phyloP scores from a whole-genome alignment of 2,888 invertebrate genomes.

The Noctua fimbriata region DNA sequence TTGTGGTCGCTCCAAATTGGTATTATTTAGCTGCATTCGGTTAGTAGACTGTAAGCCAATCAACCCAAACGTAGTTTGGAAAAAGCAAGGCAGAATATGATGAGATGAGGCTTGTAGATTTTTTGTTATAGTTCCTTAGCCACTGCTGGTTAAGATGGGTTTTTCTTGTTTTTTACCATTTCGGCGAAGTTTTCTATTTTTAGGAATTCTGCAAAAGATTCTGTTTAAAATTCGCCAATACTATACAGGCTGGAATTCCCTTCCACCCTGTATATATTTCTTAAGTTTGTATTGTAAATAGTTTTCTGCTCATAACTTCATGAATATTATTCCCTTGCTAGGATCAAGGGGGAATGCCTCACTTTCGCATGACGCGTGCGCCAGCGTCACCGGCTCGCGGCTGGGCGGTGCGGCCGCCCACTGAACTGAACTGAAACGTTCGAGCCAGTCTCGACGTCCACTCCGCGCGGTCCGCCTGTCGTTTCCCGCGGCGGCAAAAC shows the following conservation, averaged over 20 bases:
- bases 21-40: neutral
- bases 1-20: neutral
- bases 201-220: neutral
- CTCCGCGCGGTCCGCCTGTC: slow-evolving; percentile 91
- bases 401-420: slow-evolving; percentile 86
- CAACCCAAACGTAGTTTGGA: neutral
- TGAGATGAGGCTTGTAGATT: neutral
- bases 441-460: slow-evolving; percentile 89
- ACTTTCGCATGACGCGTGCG: slow-evolving; percentile 81
- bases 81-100: neutral
- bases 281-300: neutral
- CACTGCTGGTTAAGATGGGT: neutral
- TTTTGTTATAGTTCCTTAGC: neutral
- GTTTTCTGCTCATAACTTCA: neutral
- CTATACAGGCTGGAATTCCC: neutral
- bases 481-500: slow-evolving; percentile 78
- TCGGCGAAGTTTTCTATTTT: neutral
- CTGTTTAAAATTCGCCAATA: neutral
- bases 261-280: neutral
- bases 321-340: slow-evolving; percentile 11
- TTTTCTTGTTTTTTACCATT: neutral
- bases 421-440: slow-evolving; percentile 73
- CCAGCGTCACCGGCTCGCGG: slow-evolving; percentile 76
- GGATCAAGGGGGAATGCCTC: slow-evolving; percentile 68
- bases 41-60: neutral